Evolutionary conservation across 2,113 vertebrate genomes (phyloP), one percentile per base, ranked within the genome.

Genomic region (Cichladusa arquata): DNA sequence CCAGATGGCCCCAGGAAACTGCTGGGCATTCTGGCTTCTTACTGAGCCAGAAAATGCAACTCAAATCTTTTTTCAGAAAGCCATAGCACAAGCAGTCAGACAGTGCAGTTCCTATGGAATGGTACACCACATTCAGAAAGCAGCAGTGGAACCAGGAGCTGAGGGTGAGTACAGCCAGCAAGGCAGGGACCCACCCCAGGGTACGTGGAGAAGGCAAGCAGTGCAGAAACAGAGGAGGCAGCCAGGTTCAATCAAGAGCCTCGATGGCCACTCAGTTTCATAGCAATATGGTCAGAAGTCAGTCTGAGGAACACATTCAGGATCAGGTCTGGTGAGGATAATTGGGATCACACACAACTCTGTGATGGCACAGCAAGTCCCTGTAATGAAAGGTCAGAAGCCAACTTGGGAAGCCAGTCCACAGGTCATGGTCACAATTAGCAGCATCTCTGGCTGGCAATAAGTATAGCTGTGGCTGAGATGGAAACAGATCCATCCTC

Each of bases 401-500:
- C 29, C 40, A 78, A 11, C 5, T 5, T 33, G 4, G 12, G 10
- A 62, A 73, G 4, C 8, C 47, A 57, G 8, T 31, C 12, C 47
- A 28, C 5, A 53, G 14, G 23, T 15, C n/a, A 44, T 8, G 3
- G 3, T 34, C 23, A n/a, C 22, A 64, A 20, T 24, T 34, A 64
- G 4, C 16, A 80, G 5, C 6, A 12, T 12, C 33, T 31, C 13
- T 28, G 5, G 3, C 10, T 54, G 2, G 5, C 22, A 8, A 14
- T 3, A 29, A 2, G 1, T 5, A 64, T 8, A 1, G 3, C 0
- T 73, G 3, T 22, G 12, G 28, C 16, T 45, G 19, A 88, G 15
- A 28, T 44, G 2, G 7, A 87, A 54, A 10, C 1, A 64, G 7
- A n/a, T 5, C 4, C 9, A 7, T 0, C 12, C 0, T 17, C 14